Percentiles rank a stretch among this genome's conserved stretches.
Evolutionary conservation across 2,797 vertebrate species (phyloP).

Genomic region (Parambassis ranga): DNA sequence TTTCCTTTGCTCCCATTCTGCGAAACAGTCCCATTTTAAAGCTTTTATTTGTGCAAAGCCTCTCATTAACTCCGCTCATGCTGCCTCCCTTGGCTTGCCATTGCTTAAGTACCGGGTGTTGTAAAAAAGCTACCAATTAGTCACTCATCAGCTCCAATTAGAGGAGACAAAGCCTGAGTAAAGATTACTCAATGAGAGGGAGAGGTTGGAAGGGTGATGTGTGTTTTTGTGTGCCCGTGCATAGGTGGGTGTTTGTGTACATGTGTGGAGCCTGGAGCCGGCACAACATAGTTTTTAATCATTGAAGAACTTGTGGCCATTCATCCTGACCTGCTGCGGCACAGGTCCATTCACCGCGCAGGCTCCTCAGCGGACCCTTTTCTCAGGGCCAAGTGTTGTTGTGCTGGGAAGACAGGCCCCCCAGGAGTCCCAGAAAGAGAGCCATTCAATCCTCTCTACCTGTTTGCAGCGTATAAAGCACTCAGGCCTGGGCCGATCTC

Average conservation of each 20-base stretch:
- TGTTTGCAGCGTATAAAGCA: conserved; percentile 89
- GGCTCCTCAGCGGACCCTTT: conserved; percentile 78
- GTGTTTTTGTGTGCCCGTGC: conserved; percentile 7
- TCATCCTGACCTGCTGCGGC: conserved; percentile 74
- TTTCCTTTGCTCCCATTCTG: conserved; percentile 76
- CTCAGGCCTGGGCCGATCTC: conserved; percentile 88
- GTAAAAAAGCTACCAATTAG: conserved; percentile 97
- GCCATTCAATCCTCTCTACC: conserved; percentile 90
- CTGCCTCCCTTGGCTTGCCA: conserved; percentile 86
- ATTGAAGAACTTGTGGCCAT: conserved; percentile 87
- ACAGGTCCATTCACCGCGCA: conserved; percentile 81
- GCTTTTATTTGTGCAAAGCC: conserved; percentile 84
- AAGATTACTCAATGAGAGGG: conserved; percentile 95
- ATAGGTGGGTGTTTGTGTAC: conserved; percentile 32
- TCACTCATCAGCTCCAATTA: conserved; percentile 99
- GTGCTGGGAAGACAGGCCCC: conserved; percentile 91
- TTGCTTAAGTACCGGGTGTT: conserved; percentile 88
- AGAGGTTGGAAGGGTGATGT: conserved; percentile 63
- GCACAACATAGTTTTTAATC: conserved; percentile 88
- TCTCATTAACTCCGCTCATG: conserved; percentile 99
- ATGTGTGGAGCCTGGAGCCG: conserved; percentile 60
- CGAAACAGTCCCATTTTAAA: conserved; percentile 80
- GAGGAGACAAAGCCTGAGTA: conserved; percentile 96
- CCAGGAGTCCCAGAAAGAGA: conserved; percentile 89
- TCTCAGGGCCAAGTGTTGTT: conserved; percentile 85